Evolutionary conservation across 2,888 invertebrate species (phyloP).

Genomic region (Microchrysa polita): DNA sequence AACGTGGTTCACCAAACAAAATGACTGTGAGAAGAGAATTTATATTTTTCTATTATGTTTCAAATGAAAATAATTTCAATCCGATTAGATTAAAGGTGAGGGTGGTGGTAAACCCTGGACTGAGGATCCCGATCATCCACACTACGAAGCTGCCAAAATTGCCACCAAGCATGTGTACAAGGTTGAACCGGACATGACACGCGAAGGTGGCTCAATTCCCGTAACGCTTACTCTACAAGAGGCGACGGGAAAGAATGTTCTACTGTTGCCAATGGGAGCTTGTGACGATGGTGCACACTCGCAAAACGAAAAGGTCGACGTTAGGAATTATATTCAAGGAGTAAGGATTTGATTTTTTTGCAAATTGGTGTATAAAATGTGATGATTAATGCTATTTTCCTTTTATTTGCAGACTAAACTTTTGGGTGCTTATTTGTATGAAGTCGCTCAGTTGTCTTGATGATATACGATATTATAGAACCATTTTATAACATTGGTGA

Average conservation of each 20-base stretch:
- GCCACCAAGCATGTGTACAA: constrained; percentile 87
- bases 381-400: constrained; percentile 38
- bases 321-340: constrained; percentile 92
- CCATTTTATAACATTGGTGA: too few species aligned
- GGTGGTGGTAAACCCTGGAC: constrained; percentile 90
- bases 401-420: constrained; percentile 83
- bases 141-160: constrained; percentile 87
- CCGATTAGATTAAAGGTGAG: constrained; percentile 60
- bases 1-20: constrained; percentile 85
- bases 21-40: constrained; percentile 67
- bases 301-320: constrained; percentile 97
- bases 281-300: constrained; percentile 97
- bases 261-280: constrained; percentile 93
- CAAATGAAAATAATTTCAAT: neutral
- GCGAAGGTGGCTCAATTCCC: constrained; percentile 88
- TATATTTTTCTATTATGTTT: neutral
- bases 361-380: constrained; percentile 9
- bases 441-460: constrained; percentile 62
- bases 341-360: constrained; percentile 67
- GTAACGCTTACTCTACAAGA: constrained; percentile 81
- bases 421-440: constrained; percentile 88
- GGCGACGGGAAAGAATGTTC: constrained; percentile 90
- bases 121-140: constrained; percentile 89
- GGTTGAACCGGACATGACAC: constrained; percentile 90
- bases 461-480: too few species aligned